Evolutionary conservation across 2,888 invertebrate species (phyloP).

Genomic region (Leuctra nigra): DNA sequence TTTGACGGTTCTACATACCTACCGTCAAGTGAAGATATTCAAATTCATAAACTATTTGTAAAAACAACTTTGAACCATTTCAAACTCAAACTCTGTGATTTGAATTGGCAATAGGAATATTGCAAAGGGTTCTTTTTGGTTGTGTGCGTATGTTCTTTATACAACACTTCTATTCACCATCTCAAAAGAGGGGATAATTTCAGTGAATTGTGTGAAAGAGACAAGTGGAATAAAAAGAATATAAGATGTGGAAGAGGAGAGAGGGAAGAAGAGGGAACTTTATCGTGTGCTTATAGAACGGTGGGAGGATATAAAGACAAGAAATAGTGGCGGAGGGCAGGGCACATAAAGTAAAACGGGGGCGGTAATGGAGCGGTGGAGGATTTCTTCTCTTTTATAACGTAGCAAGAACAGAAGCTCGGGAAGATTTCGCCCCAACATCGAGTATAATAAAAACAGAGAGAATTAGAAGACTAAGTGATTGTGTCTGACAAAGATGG

Average conservation of each 20-base stretch:
- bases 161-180: neutral
- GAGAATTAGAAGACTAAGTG: conserved; percentile 21
- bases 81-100: no score
- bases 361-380: conserved; percentile 1
- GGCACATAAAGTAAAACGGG: conserved; percentile 17
- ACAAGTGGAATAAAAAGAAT: conserved; percentile 17
- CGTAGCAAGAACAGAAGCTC: conserved; percentile 8
- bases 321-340: conserved; percentile 18
- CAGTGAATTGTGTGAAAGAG: conserved; percentile 26
- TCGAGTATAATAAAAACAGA: conserved; percentile 8
- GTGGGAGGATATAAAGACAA: conserved; percentile 21
- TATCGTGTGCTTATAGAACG: conserved; percentile 26
- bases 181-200: conserved; percentile 27
- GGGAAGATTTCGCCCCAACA: conserved; percentile 1
- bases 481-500: conserved; percentile 19
- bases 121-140: neutral
- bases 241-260: conserved; percentile 5
- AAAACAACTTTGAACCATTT: no score
- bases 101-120: neutral
- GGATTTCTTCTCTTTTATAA: conserved; percentile 1
- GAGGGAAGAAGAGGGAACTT: conserved; percentile 20
- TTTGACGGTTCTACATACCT: no score
- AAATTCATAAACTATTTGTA: no score
- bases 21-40: no score
- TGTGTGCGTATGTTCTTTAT: neutral